Evolutionary conservation across 1,140 invertebrate genomes (phyloP).

Genomic region (Orius insidiosus): DNA sequence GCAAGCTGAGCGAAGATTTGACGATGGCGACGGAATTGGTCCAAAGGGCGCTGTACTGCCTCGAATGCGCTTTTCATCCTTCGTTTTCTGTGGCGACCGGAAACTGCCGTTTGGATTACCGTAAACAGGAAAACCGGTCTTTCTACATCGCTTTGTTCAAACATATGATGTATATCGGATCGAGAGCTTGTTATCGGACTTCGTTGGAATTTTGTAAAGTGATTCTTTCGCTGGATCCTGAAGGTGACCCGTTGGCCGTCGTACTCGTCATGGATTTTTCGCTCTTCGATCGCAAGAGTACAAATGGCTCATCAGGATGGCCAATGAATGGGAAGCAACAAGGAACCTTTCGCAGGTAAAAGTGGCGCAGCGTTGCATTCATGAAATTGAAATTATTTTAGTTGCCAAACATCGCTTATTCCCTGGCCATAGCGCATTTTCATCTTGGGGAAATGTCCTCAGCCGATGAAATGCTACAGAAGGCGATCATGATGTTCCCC

Average conservation of each 20-base stretch:
- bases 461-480: slow-evolving; percentile 48
- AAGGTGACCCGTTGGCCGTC: slow-evolving; percentile 65
- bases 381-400: slow-evolving; percentile 27
- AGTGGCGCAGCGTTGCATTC: background rate
- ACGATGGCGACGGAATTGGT: slow-evolving; percentile 61
- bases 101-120: slow-evolving; percentile 62
- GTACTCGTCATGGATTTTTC: slow-evolving; percentile 75
- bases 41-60: slow-evolving; percentile 54
- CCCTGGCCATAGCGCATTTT: slow-evolving; percentile 61
- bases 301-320: slow-evolving; percentile 61
- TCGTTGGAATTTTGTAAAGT: slow-evolving; percentile 65
- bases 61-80: slow-evolving; percentile 66
- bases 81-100: slow-evolving; percentile 59
- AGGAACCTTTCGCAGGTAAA: slow-evolving; percentile 45
- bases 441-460: slow-evolving; percentile 29
- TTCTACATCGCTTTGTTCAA: slow-evolving; percentile 74
- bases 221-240: slow-evolving; percentile 60
- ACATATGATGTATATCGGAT: slow-evolving; percentile 63
- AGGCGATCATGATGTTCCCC: slow-evolving; percentile 72
- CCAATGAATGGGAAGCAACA: slow-evolving; percentile 41
- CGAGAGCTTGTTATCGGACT: slow-evolving; percentile 61
- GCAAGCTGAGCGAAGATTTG: slow-evolving; percentile 59
- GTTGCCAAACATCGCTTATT: slow-evolving; percentile 78
- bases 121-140: slow-evolving; percentile 65
- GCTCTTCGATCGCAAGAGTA: slow-evolving; percentile 66